Evolutionary conservation across 2,888 invertebrate genomes (phyloP).

Genomic region (Anarsia innoxiella): DNA sequence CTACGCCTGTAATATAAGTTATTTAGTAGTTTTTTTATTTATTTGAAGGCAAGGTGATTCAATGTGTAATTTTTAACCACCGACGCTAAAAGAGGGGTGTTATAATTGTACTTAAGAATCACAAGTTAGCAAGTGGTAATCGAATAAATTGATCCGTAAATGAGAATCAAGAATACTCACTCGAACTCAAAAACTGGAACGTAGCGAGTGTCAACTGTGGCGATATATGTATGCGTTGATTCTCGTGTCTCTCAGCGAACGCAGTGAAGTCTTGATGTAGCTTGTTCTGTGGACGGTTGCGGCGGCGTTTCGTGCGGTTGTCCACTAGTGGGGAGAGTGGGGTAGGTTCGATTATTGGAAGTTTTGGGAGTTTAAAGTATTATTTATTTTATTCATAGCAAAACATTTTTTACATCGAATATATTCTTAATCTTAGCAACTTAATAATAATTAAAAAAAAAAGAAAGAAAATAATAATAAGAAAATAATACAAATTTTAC

Average conservation of each 20-base stretch:
- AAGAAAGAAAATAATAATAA: no score
- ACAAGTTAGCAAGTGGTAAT: no score
- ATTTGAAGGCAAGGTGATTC: neutral
- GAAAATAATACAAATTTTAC: no score
- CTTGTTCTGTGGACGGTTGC: constrained; percentile 80
- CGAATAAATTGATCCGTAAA: no score
- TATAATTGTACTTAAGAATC: no score
- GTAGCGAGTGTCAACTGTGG: constrained; percentile 95
- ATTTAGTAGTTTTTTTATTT: neutral
- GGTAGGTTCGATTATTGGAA: no score
- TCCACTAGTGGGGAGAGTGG: constrained; percentile 76
- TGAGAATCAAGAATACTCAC: constrained; percentile 82
- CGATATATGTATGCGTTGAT: constrained; percentile 88
- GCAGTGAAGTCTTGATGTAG: constrained; percentile 92
- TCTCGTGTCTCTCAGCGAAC: constrained; percentile 87
- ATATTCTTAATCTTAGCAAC: no score
- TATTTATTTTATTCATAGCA: no score
- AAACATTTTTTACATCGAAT: no score
- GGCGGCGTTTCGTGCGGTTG: constrained; percentile 89
- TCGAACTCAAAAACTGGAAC: constrained; percentile 95
- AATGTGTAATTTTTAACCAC: neutral
- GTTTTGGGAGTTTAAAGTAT: no score
- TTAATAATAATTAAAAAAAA: no score
- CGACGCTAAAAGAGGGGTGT: no score
- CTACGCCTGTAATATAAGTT: constrained; percentile 79